Evolutionary conservation across 2,113 vertebrate species (phyloP), one percentile per base, ranked within the genome.

Genomic region (Pimephales promelas): DNA sequence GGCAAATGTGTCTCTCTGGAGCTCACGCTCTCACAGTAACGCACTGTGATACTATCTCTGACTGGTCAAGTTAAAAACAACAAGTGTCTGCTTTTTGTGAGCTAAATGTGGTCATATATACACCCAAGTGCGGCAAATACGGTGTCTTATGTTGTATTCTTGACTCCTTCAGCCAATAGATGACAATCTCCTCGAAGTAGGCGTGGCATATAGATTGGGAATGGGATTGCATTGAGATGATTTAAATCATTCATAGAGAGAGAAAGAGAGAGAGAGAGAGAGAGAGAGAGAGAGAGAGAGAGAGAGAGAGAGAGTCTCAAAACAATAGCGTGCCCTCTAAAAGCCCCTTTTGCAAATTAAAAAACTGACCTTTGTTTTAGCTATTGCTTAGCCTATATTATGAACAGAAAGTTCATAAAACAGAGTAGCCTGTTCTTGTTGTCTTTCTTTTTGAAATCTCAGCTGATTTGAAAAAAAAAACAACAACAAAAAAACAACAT

Each of bases 71-170:
- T 79, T 45, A 36, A 54, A 68, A 70, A 47, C 62, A 81, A 81
- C 79, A 81, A 81, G 62, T 70, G 79, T 54, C 79, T 81, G 20
- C 62, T 45, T 79, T 79, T 52, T 49, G 43, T 22, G n/a, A 49
- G 78, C 5, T 5, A 22, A 66, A 45, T 64, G 31, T 64, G 26
- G 24, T 66, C 78, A 49, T 80, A 52, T 80, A 80, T 66, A 80
- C 61, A 66, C 45, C 24, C 61, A 52, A 52, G 61, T 80, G 43
- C 13, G 18, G 43, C 78, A 66, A 80, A 66, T 52, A 66, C 43
- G 26, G 78, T 66, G 43, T 66, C 61, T 81, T 40, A 36, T 81
- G 47, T 81, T 9, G 57, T 64, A 47, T 45, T 62, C 77, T 28
- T n/a, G 28, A 18, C 47, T 81, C 31, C 2, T 36, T 34, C 79